Conservation (phyloP, 2,113 vertebrate species). For the Tenebrosternarchus preto region DNA sequence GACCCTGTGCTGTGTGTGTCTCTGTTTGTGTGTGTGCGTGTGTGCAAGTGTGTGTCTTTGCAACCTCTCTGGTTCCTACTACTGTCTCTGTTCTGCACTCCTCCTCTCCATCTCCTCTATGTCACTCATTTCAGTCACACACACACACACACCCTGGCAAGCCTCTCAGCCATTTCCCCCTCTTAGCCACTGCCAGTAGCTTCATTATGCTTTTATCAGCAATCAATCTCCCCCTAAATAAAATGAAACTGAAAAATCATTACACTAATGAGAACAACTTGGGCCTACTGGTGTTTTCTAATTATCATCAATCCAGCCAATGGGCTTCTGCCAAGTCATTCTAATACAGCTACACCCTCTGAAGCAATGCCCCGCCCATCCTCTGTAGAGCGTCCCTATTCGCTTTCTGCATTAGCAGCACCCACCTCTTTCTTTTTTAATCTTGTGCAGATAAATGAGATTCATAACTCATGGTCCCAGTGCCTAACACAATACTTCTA, state of each 20-base stretch:
- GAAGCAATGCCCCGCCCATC: slow-evolving; percentile 41
- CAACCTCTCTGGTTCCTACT: slow-evolving; percentile 30
- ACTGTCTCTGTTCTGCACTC: not conserved
- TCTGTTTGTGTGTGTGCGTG: slow-evolving; percentile 24
- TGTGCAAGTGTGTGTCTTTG: not conserved
- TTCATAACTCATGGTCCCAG: slow-evolving; percentile 45
- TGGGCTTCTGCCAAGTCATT: slow-evolving; percentile 17
- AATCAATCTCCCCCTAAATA: slow-evolving; percentile 53
- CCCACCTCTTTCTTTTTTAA: not conserved
- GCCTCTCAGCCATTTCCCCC: slow-evolving; percentile 36
- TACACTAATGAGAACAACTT: slow-evolving; percentile 43
- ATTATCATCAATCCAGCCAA: slow-evolving; percentile 32
- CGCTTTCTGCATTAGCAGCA: not conserved
- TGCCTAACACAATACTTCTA: slow-evolving; percentile 56
- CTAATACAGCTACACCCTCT: slow-evolving; percentile 34
- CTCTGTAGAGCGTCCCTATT: not conserved
- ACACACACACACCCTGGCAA: not conserved
- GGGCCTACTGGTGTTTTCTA: slow-evolving; percentile 19
- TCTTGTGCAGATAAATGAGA: slow-evolving; percentile 44
- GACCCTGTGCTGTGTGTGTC: slow-evolving; percentile 18
- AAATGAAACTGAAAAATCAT: slow-evolving; percentile 49
- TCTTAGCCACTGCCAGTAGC: slow-evolving; percentile 18
- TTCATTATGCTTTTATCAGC: slow-evolving; percentile 50
- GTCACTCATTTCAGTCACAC: slow-evolving; percentile 52
- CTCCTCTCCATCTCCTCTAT: slow-evolving; percentile 42